Conservation (phyloP, 2,113 vertebrate species). For the Trinectes maculatus region DNA sequence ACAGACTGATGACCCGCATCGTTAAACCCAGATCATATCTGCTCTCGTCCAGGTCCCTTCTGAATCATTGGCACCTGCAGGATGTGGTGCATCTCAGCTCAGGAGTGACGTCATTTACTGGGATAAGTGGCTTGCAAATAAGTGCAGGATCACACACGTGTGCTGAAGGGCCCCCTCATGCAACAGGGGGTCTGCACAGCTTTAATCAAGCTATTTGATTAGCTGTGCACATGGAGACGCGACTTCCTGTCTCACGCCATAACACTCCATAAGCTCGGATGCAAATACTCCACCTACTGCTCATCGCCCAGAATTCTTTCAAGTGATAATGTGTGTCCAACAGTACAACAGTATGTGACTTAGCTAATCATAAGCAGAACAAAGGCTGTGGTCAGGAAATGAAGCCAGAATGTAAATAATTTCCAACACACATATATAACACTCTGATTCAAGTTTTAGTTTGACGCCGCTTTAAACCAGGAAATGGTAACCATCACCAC, state of each 20-base stretch:
- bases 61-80: constrained; percentile 15
- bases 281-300: constrained; percentile 62
- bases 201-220: constrained; percentile 67
- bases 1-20: no score
- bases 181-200: constrained; percentile 41
- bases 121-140: constrained; percentile 47
- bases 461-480: not conserved
- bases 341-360: no score
- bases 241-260: constrained; percentile 39
- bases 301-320: constrained; percentile 49
- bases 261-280: constrained; percentile 68
- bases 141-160: constrained; percentile 26
- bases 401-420: no score
- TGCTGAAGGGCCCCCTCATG: constrained; percentile 7
- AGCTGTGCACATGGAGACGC: constrained; percentile 35
- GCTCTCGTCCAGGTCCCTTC: not conserved
- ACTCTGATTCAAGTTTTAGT: no score
- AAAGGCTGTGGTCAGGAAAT: no score
- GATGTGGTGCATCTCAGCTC: constrained; percentile 23
- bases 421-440: no score
- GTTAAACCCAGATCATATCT: no score
- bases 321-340: constrained; percentile 41
- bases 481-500: not conserved
- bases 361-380: no score
- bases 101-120: constrained; percentile 47